Evolutionary conservation across 2,888 invertebrate species (phyloP), one percentile per base, ranked within the genome.

Genomic region (Ametastegia equiseti): DNA sequence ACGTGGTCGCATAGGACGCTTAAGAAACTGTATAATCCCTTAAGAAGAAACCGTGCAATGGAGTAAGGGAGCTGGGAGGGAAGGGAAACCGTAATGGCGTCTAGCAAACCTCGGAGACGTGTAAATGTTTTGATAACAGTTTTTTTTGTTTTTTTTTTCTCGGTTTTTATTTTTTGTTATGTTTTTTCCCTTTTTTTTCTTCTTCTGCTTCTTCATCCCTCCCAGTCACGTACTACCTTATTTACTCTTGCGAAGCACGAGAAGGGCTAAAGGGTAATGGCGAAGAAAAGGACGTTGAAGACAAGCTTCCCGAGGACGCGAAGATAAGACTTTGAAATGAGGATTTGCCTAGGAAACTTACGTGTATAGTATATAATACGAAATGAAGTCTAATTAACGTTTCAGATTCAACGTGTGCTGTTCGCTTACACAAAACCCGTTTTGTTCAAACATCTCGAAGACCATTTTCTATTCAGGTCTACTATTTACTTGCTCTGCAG

Each of bases 71-170:
- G 13, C 15, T 30, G 54, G 23, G 13, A 23, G 47, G 15, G 4
- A 27, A 45, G 71, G 11, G 27, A 13, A 45, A 47, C 27, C 47
- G 27, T 71, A 71, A 71, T 45, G 71, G 71, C 71, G 71, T 30
- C 15, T 42, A 47, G 71, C 47, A 47, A 45, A 71, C 47, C 71
- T 47, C 71, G 36, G 23, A 45, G 47, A 47, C 47, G n/a, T 71
- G 71, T 47, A 71, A 71, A 71, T 47, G 71, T 71, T 71, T 42
- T 9, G 71, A n/a, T 71, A 47, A 71, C 27, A 47, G 42, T 47
- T 45, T 47, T 11, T 9, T 15, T 60, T 27, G 9, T 30, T 1
- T 30, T 60, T 15, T 60, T 15, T 30, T 30, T n/a, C 19, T 39
- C 1, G n/a, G n/a, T n/a, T n/a, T 67, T 19, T n/a, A n/a, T 23